Conservation (phyloP, 2,797 vertebrate species). For the Intellagama lesueurii region DNA sequence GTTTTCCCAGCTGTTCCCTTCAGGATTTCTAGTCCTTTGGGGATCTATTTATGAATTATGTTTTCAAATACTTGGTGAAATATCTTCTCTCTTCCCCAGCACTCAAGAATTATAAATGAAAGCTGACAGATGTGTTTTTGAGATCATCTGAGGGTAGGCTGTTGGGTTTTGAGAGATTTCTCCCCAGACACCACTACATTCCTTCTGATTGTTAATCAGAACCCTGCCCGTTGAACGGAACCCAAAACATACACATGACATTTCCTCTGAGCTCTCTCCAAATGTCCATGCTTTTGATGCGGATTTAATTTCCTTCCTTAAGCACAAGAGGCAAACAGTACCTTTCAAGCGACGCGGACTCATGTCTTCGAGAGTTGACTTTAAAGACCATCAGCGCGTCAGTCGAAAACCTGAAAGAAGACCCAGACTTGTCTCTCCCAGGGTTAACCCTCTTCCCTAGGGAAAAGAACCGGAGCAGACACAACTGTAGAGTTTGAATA, state of each 20-base stretch:
- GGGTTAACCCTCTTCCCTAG: background rate
- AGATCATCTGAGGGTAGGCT: background rate
- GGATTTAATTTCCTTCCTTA: background rate
- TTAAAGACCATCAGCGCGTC: background rate
- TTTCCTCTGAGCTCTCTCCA: conserved; percentile 45
- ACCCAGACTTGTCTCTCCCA: background rate
- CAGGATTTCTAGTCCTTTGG: background rate
- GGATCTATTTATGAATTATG: background rate
- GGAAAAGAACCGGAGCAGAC: background rate
- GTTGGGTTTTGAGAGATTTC: background rate
- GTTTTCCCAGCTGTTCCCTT: too few species aligned
- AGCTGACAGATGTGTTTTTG: background rate
- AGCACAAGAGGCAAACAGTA: conserved; percentile 3
- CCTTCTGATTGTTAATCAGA: background rate
- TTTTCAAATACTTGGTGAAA: background rate
- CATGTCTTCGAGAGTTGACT: conserved; percentile 1
- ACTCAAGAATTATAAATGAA: too few species aligned
- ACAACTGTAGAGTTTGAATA: background rate
- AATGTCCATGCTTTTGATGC: conserved; percentile 9
- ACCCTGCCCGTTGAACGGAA: conserved; percentile 21
- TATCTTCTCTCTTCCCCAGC: background rate
- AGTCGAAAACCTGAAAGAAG: background rate
- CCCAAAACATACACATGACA: conserved; percentile 14
- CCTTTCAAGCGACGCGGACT: background rate
- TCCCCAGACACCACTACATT: background rate